These are phyloP conservation scores for Tetramorium simillimum DNA, from an alignment of 1,140 invertebrate species.

Conservation along the genomic window DNA sequence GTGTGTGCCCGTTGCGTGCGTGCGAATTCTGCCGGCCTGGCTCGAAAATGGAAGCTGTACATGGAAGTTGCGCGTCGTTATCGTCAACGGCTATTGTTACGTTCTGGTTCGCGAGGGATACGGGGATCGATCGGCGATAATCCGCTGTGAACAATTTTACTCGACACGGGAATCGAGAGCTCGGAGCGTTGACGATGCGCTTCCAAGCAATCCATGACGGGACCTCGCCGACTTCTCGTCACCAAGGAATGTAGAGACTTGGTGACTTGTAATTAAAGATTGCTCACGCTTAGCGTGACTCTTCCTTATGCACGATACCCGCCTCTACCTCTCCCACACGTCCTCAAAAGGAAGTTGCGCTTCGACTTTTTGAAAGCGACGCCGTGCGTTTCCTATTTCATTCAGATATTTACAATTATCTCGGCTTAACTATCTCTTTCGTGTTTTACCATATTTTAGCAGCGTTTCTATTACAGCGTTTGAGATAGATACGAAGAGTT, in stretches of 20 bases:
- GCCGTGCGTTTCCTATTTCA: constrained; percentile 17
- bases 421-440: background rate
- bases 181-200: constrained; percentile 47
- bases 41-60: constrained; percentile 61
- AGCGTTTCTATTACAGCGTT: background rate
- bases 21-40: constrained; percentile 59
- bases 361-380: constrained; percentile 56
- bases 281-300: constrained; percentile 71
- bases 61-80: background rate
- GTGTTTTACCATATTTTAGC: background rate
- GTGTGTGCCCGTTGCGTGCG: constrained; percentile 72
- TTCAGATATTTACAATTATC: background rate
- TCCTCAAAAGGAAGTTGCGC: constrained; percentile 35
- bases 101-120: background rate
- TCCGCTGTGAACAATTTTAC: constrained; percentile 49
- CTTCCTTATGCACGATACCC: constrained; percentile 77
- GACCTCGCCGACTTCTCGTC: constrained; percentile 48
- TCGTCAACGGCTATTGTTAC: background rate
- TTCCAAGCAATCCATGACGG: constrained; percentile 36
- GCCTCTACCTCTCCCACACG: constrained; percentile 61
- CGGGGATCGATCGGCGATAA: background rate
- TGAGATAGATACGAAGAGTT: background rate
- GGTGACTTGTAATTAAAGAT: constrained; percentile 66
- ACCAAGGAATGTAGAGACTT: constrained; percentile 74
- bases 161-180: constrained; percentile 32